A percentile compares a stretch with the other conserved stretches of the same genome.
phyloP scores from a whole-genome alignment of 2,888 invertebrate genomes.

The Hirtodrosophila trivittata region DNA sequence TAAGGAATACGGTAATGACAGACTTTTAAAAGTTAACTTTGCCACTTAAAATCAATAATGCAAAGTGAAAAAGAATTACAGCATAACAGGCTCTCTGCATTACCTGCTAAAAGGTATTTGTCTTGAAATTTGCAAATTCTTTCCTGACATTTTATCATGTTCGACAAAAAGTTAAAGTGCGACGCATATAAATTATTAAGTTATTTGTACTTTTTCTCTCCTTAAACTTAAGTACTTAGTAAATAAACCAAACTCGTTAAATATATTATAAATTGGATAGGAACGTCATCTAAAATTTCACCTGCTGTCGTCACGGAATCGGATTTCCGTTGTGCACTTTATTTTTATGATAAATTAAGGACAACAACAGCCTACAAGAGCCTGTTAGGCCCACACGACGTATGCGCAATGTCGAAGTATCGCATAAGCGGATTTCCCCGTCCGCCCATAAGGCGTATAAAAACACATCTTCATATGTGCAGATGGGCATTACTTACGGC shows the following conservation, averaged over 20 bases:
- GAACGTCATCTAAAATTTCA: constrained; percentile 13
- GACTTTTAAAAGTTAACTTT: not conserved
- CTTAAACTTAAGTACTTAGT: constrained; percentile 17
- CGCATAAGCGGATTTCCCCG: constrained; percentile 55
- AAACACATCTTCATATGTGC: constrained; percentile 51
- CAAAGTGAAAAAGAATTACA: too few relatives aligned
- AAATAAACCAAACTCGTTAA: constrained; percentile 23
- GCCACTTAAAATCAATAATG: not conserved
- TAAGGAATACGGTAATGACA: not conserved
- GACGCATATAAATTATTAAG: too few relatives aligned
- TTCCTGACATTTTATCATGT: too few relatives aligned
- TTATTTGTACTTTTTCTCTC: not conserved
- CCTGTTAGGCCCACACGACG: constrained; percentile 27
- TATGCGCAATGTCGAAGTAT: constrained; percentile 48
- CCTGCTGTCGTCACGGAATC: constrained; percentile 34
- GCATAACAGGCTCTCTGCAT: too few relatives aligned
- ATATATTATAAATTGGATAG: constrained; percentile 9
- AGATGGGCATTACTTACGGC: constrained; percentile 46
- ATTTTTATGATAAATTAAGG: constrained; percentile 71
- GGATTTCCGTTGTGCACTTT: constrained; percentile 56
- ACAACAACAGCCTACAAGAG: constrained; percentile 24
- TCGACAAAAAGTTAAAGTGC: too few relatives aligned
- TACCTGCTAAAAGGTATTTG: not conserved
- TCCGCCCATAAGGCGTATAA: constrained; percentile 24
- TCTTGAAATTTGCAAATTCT: not conserved